These are phyloP conservation scores for Stenopsyche tienmushanensis DNA, from an alignment of 1,140 invertebrate genomes.

Conservation along the genomic window DNA sequence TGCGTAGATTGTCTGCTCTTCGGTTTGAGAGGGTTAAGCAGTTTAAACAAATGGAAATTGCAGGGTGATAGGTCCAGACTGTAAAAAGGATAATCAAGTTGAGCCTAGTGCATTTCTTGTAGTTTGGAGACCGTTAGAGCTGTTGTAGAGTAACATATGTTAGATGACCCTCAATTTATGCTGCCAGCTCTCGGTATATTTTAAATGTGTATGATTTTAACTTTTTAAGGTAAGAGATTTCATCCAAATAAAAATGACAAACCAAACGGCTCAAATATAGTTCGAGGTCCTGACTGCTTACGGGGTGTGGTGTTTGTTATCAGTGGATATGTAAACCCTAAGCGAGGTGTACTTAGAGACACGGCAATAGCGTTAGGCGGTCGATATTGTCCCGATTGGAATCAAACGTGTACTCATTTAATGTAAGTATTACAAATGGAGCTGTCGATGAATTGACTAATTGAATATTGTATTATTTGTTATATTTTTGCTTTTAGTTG, in stretches of 20 bases:
- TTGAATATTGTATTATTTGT: conserved; percentile 5
- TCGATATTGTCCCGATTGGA: conserved; percentile 76
- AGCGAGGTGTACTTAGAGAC: conserved; percentile 65
- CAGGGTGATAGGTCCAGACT: too few relatives aligned
- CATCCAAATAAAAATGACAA: background rate
- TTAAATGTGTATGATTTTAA: too few relatives aligned
- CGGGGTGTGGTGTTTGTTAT: conserved; percentile 74
- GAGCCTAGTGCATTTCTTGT: too few relatives aligned
- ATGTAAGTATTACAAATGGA: conserved; percentile 60
- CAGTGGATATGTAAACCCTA: conserved; percentile 86
- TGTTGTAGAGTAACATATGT: too few relatives aligned
- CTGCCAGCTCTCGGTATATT: too few relatives aligned
- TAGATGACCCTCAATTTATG: too few relatives aligned
- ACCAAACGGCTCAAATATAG: conserved; percentile 11
- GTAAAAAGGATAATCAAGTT: too few relatives aligned
- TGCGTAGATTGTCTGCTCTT: too few relatives aligned
- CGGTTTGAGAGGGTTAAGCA: too few relatives aligned
- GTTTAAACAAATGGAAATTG: too few relatives aligned
- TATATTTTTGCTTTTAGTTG: conserved; percentile 60
- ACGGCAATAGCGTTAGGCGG: conserved; percentile 78
- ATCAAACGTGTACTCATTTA: conserved; percentile 73
- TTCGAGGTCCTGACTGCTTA: conserved; percentile 47
- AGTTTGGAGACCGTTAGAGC: too few relatives aligned
- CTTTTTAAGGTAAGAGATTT: conserved; percentile 9
- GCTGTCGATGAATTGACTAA: background rate